Percentiles rank a stretch among this genome's conserved stretches.
Evolutionary conservation across 2,888 invertebrate species (phyloP).

Genomic region (Protophormia terraenovae): DNA sequence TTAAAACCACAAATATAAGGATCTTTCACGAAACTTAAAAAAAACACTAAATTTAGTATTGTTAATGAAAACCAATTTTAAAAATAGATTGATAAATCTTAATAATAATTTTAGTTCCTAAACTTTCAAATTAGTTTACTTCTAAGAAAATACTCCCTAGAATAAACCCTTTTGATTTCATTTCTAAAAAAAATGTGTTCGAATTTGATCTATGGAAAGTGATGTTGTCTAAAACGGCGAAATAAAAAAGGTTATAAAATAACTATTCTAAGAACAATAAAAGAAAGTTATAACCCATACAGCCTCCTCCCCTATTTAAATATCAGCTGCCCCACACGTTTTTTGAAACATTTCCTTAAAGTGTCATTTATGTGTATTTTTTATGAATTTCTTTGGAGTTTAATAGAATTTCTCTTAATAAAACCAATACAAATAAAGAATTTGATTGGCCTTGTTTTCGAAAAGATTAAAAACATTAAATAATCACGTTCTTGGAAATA

Average conservation of each 20-base stretch:
- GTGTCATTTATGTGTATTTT: neutral
- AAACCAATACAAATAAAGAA: neutral
- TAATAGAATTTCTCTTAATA: neutral
- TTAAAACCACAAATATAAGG: too few species aligned
- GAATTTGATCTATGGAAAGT: neutral
- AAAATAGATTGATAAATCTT: too few species aligned
- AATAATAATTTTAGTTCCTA: too few species aligned
- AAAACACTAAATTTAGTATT: too few species aligned
- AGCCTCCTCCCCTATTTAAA: neutral
- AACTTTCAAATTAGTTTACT: too few species aligned
- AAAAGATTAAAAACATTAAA: neutral
- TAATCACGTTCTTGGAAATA: slow-evolving; percentile 37
- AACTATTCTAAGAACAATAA: neutral
- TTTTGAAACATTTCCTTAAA: neutral
- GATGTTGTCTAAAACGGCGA: neutral
- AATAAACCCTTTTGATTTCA: too few species aligned
- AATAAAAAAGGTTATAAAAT: neutral
- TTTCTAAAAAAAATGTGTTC: too few species aligned
- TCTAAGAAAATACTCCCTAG: too few species aligned
- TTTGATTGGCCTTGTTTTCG: slow-evolving; percentile 21
- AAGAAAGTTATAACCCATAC: neutral
- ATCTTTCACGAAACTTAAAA: too few species aligned
- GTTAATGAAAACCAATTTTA: too few species aligned
- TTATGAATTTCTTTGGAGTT: neutral
- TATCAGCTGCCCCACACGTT: neutral